Evolutionary conservation across 2,113 vertebrate genomes (phyloP).

Genomic region (Perca schrenkii): DNA sequence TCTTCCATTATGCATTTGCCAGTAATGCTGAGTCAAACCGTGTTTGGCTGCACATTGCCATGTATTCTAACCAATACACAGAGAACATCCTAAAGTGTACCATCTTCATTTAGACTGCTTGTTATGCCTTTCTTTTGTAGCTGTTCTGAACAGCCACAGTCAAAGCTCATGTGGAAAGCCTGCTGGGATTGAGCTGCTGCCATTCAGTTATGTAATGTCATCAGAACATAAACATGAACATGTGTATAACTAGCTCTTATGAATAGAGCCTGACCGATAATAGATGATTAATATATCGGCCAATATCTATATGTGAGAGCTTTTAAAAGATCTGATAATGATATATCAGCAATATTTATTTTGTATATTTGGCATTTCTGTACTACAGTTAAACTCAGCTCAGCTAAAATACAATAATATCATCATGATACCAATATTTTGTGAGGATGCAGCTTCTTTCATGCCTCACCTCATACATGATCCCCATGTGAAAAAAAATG

Average conservation of each 20-base stretch:
- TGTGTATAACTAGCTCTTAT: not conserved
- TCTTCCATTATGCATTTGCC: not conserved
- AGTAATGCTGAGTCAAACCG: conserved; percentile 11
- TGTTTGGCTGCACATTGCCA: not conserved
- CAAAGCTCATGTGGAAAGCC: not conserved
- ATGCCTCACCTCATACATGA: not conserved
- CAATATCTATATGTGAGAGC: not conserved
- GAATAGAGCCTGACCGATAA: not conserved
- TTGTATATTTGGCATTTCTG: not conserved
- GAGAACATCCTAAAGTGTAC: not conserved
- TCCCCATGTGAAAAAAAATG: not conserved
- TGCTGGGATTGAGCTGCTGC: not conserved
- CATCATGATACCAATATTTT: not conserved
- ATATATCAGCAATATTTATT: not conserved
- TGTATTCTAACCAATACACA: not conserved
- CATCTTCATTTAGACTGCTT: not conserved
- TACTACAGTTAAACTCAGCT: not conserved
- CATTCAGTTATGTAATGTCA: not conserved
- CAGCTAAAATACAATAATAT: not conserved
- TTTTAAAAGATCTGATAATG: not conserved
- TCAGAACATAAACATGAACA: not conserved
- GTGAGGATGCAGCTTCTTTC: not conserved
- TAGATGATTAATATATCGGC: not conserved
- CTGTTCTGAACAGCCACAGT: too few species aligned
- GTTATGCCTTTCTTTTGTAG: not conserved